Conservation (phyloP, 2,888 invertebrate species). For the Zeuzera pyrina region DNA sequence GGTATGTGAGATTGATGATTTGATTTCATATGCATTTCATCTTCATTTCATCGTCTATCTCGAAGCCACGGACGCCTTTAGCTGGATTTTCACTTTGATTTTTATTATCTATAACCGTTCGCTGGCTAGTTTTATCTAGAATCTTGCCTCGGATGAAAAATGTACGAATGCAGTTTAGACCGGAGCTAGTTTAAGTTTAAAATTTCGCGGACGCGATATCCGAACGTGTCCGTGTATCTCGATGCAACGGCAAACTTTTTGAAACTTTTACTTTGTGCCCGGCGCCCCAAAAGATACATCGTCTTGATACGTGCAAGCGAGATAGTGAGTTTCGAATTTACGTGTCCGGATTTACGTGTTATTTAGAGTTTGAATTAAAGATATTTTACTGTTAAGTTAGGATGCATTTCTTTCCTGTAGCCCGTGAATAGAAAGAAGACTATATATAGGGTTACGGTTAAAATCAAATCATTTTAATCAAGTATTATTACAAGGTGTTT, state of each 20-base stretch:
- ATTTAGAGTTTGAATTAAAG: too few species aligned
- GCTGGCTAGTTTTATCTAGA: conserved; percentile 12
- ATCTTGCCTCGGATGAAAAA: conserved; percentile 23
- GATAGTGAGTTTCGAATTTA: too few species aligned
- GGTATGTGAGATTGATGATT: too few species aligned
- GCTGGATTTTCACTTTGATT: conserved; percentile 14
- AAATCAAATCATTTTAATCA: too few species aligned
- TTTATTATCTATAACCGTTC: conserved; percentile 6
- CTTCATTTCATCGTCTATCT: too few species aligned
- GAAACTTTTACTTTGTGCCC: conserved; percentile 28
- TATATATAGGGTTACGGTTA: too few species aligned
- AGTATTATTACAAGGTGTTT: too few species aligned
- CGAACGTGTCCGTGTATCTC: conserved; percentile 18
- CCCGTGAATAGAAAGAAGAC: too few species aligned
- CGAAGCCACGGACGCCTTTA: conserved; percentile 19
- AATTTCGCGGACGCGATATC: conserved; percentile 27
- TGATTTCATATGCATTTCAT: too few species aligned
- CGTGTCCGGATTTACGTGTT: too few species aligned
- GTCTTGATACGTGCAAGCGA: conserved; percentile 30
- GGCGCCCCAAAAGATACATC: conserved; percentile 8
- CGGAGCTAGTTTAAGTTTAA: conserved; percentile 24
- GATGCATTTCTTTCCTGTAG: too few species aligned
- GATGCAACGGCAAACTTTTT: conserved; percentile 25
- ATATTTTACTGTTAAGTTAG: too few species aligned
- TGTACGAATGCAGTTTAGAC: conserved; percentile 23